Evolutionary conservation across 2,797 vertebrate genomes (phyloP).

Genomic region (Cyclopterus lumpus): DNA sequence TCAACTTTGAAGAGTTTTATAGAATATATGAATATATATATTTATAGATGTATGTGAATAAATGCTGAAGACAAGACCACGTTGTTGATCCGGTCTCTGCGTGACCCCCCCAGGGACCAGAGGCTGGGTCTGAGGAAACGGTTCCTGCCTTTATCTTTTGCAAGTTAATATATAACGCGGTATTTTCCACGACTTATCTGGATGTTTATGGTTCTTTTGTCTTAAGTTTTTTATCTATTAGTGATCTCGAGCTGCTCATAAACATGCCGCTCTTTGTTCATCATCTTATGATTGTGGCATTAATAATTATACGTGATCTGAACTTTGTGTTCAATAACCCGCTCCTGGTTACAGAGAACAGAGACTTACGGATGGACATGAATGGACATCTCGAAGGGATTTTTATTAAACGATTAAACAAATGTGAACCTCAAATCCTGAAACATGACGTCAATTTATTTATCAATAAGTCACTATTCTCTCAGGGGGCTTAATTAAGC

Average conservation of each 20-base stretch:
- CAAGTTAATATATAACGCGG: slow-evolving; percentile 61
- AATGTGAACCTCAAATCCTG: neutral
- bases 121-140: slow-evolving; percentile 24
- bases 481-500: neutral
- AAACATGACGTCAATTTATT: neutral
- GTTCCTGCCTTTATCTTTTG: slow-evolving; percentile 12
- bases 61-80: neutral
- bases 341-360: neutral
- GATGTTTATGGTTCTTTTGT: slow-evolving; percentile 32
- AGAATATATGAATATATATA: no score
- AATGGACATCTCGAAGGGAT: accelerated
- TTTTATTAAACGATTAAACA: neutral
- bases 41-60: no score
- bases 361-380: neutral
- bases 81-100: neutral
- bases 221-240: slow-evolving; percentile 35
- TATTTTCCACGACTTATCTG: slow-evolving; percentile 32
- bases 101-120: neutral
- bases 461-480: neutral
- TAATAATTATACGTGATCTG: neutral
- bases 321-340: neutral
- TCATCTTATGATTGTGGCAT: neutral
- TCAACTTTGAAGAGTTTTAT: neutral
- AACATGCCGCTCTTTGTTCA: neutral
- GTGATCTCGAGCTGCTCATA: slow-evolving; percentile 2